Evolutionary conservation across 2,797 vertebrate genomes (phyloP).

Genomic region (Gymnothorax reevesii): DNA sequence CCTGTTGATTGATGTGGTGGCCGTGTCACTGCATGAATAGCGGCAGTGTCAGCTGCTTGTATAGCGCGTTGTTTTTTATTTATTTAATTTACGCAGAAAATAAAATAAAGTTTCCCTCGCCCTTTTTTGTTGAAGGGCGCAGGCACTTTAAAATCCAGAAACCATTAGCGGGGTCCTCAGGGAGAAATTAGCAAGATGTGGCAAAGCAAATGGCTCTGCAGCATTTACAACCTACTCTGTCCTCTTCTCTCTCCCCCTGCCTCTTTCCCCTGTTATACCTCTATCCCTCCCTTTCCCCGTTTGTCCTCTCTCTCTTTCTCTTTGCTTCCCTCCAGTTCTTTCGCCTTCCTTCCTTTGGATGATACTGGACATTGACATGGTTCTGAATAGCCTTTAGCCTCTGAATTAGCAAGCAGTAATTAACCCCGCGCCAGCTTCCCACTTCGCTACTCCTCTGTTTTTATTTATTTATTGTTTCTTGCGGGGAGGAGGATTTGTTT

Average conservation of each 20-base stretch:
- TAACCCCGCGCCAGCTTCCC: too few species aligned
- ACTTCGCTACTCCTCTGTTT: too few species aligned
- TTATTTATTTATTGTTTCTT: too few species aligned
- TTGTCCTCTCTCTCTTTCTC: background rate
- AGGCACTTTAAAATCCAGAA: constrained; percentile 55
- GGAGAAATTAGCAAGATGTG: constrained; percentile 60
- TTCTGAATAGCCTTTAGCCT: too few species aligned
- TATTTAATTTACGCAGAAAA: constrained; percentile 48
- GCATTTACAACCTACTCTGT: constrained; percentile 47
- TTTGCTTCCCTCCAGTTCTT: background rate
- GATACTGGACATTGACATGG: too few species aligned
- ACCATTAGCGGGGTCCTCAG: constrained; percentile 60
- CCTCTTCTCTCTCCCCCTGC: constrained; percentile 15
- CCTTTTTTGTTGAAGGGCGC: constrained; percentile 48
- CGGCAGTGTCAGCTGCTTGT: background rate
- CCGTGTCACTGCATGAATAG: constrained; percentile 36
- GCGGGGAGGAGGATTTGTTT: too few species aligned
- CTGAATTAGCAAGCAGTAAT: too few species aligned
- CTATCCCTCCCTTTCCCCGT: background rate
- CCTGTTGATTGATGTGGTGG: constrained; percentile 51
- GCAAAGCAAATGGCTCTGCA: constrained; percentile 52
- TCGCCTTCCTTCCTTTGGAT: background rate
- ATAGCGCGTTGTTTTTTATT: constrained; percentile 15
- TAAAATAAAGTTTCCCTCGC: constrained; percentile 34
- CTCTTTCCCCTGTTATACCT: background rate